Evolutionary conservation across 2,888 invertebrate species (phyloP).

Genomic region (Tortrix viridana): DNA sequence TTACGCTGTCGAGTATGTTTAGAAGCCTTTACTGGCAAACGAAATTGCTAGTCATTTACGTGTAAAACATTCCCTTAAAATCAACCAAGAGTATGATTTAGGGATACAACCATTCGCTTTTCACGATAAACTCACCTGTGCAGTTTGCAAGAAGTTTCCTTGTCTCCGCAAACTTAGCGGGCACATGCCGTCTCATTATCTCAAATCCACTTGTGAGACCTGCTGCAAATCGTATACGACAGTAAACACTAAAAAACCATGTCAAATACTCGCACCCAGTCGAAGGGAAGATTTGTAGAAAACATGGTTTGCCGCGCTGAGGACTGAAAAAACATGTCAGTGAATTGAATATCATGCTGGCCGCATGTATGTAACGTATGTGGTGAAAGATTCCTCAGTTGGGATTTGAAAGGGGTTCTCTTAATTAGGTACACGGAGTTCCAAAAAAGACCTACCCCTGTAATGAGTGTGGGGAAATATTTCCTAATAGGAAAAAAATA

Average conservation of each 20-base stretch:
- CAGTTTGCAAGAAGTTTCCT: too few species aligned
- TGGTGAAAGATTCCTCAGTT: neutral
- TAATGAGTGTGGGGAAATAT: neutral
- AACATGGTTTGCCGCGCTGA: too few species aligned
- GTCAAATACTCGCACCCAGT: too few species aligned
- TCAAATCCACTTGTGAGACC: neutral
- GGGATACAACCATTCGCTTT: too few species aligned
- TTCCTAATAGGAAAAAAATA: neutral
- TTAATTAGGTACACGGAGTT: neutral
- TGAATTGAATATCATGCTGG: neutral
- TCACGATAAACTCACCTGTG: too few species aligned
- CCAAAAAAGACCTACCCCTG: neutral
- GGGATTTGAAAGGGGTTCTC: neutral
- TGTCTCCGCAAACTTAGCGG: too few species aligned
- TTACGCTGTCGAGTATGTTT: constrained; percentile 29
- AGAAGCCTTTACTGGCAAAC: neutral
- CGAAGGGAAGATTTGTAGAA: too few species aligned
- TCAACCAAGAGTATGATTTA: neutral
- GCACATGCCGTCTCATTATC: neutral
- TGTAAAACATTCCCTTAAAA: neutral
- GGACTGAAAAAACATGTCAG: neutral
- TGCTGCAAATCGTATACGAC: too few species aligned
- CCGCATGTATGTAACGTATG: neutral
- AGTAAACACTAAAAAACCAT: too few species aligned
- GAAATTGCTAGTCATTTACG: too few species aligned